Percentiles rank a stretch among this genome's conserved stretches.
Evolutionary conservation across 2,113 vertebrate species (phyloP).

Genomic region (Amblyopsis rosae): DNA sequence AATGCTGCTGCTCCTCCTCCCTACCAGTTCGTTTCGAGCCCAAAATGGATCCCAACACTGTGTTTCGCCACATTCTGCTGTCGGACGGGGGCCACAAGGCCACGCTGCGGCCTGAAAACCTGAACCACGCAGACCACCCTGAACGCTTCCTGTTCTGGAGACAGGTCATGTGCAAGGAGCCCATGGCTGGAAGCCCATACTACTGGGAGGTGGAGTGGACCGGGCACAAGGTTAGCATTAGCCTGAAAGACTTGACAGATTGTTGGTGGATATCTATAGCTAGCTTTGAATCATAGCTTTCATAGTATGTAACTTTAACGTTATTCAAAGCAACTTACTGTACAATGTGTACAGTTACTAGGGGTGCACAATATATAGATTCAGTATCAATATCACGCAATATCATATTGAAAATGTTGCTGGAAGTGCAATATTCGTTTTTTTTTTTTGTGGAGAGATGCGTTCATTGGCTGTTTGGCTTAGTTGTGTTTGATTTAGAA

Average conservation of each 20-base stretch:
- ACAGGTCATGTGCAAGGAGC: slow-evolving; percentile 74
- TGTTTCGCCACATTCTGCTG: slow-evolving; percentile 69
- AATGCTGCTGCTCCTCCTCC: slow-evolving; percentile 1
- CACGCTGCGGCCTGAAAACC: slow-evolving; percentile 62
- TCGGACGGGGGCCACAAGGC: slow-evolving; percentile 64
- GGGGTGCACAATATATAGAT: too few relatives aligned
- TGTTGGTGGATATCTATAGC: background rate
- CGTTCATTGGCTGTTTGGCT: too few relatives aligned
- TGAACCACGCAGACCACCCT: slow-evolving; percentile 64
- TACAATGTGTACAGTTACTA: too few relatives aligned
- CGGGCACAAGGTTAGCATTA: slow-evolving; percentile 65
- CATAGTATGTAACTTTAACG: too few relatives aligned
- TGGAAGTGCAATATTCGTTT: too few relatives aligned
- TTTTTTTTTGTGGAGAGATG: too few relatives aligned
- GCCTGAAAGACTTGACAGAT: background rate
- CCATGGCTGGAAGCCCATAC: slow-evolving; percentile 73
- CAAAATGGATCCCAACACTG: slow-evolving; percentile 72
- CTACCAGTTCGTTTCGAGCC: slow-evolving; percentile 69
- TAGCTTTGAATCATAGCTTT: background rate
- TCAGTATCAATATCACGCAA: too few relatives aligned
- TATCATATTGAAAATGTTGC: too few relatives aligned
- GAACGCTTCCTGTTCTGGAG: slow-evolving; percentile 79
- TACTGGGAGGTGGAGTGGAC: slow-evolving; percentile 83
- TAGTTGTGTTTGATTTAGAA: too few relatives aligned
- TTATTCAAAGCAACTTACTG: too few relatives aligned